Evolutionary conservation across 1,140 invertebrate species (phyloP).

Genomic region (Temnothorax longispinosus): DNA sequence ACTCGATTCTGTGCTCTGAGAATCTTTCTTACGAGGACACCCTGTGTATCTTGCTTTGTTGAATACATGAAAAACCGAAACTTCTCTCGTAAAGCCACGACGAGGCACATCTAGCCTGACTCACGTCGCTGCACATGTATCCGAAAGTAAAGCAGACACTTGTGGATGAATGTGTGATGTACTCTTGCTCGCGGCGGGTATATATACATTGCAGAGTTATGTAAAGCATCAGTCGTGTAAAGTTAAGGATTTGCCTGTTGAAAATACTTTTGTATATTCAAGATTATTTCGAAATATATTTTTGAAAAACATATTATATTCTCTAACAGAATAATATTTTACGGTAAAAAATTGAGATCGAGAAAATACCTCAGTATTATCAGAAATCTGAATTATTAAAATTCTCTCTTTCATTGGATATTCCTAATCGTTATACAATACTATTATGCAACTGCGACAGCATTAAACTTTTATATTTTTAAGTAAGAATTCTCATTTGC

Average conservation of each 20-base stretch:
- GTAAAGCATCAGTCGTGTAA: conserved; percentile 41
- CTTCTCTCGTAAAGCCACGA: conserved; percentile 48
- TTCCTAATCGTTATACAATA: background rate
- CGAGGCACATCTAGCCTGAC: conserved; percentile 35
- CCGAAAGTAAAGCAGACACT: conserved; percentile 58
- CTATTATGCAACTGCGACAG: background rate
- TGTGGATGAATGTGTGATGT: conserved; percentile 47
- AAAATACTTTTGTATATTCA: conserved; percentile 14
- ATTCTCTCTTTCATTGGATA: background rate
- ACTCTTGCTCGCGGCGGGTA: conserved; percentile 32
- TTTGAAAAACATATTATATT: background rate
- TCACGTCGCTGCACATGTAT: conserved; percentile 39
- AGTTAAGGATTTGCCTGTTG: conserved; percentile 7
- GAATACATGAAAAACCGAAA: conserved; percentile 60
- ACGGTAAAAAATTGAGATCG: background rate
- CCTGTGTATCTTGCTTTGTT: conserved; percentile 37
- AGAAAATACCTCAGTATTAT: no score
- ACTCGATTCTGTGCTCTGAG: background rate
- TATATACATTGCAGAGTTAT: conserved; percentile 42
- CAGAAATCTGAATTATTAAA: no score
- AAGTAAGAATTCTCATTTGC: background rate
- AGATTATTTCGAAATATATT: conserved; percentile 34
- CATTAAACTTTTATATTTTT: background rate
- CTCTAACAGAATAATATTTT: background rate
- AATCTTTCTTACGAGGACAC: conserved; percentile 8